Conservation (phyloP, 1,140 invertebrate species). For the Drosophila tristis region DNA sequence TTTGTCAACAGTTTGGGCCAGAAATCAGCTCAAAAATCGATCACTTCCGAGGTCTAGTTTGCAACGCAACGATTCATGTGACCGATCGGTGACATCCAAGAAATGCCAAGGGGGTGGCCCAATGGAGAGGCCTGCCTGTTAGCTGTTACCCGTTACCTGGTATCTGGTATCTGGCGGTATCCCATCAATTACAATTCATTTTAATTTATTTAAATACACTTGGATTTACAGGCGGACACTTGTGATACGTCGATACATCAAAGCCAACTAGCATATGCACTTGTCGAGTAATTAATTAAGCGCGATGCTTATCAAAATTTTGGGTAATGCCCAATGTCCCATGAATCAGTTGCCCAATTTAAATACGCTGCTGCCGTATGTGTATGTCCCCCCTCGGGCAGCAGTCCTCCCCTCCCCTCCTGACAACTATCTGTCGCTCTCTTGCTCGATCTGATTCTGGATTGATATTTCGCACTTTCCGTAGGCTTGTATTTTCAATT, state of each 20-base stretch:
- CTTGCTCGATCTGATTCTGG: constrained; percentile 3
- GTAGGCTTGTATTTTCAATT: constrained; percentile 47
- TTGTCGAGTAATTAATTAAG: constrained; percentile 67
- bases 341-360: constrained; percentile 71
- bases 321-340: constrained; percentile 44
- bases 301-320: constrained; percentile 62
- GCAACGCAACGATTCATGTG: neutral
- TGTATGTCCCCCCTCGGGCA: constrained; percentile 17
- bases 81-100: constrained; percentile 16
- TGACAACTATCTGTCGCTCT: neutral
- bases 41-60: constrained; percentile 1
- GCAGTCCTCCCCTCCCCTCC: neutral
- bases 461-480: constrained; percentile 54
- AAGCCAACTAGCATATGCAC: constrained; percentile 50
- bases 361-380: constrained; percentile 22
- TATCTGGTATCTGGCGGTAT: neutral
- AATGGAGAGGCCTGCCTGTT: no score
- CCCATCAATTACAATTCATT: constrained; percentile 78
- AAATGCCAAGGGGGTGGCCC: constrained; percentile 10
- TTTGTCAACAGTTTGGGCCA: constrained; percentile 16
- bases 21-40: constrained; percentile 15
- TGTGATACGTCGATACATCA: constrained; percentile 65
- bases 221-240: constrained; percentile 48
- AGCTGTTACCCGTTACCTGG: no score
- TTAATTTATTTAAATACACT: constrained; percentile 81